These are phyloP conservation scores for Chironomus striatipennis DNA, from an alignment of 1,140 invertebrate genomes.

Conservation along the genomic window DNA sequence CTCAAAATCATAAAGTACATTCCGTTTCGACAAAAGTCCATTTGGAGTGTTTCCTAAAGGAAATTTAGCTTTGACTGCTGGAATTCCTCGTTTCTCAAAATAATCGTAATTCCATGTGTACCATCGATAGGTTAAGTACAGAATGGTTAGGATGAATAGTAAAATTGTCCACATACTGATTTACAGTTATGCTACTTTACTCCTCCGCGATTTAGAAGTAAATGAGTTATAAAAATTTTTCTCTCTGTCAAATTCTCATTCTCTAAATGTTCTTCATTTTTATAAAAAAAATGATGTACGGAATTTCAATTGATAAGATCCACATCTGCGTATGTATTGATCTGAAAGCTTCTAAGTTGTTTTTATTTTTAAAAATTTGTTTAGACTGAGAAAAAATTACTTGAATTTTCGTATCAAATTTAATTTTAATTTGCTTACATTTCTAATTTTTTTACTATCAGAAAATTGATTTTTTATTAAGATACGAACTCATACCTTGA, in stretches of 20 bases:
- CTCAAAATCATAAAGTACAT: constrained; percentile 34
- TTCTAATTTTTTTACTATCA: neutral
- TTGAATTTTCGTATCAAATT: too few relatives aligned
- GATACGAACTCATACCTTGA: too few relatives aligned
- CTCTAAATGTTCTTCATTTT: neutral
- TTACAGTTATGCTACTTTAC: neutral
- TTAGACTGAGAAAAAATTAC: too few relatives aligned
- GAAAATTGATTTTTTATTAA: neutral
- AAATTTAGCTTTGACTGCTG: constrained; percentile 30
- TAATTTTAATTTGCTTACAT: too few relatives aligned
- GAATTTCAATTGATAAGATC: too few relatives aligned
- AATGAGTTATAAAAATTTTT: neutral
- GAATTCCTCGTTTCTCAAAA: constrained; percentile 33
- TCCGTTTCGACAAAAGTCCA: constrained; percentile 26
- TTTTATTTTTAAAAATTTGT: too few relatives aligned
- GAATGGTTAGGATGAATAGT: neutral
- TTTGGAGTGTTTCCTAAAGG: constrained; percentile 32
- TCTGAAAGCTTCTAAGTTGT: too few relatives aligned
- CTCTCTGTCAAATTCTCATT: neutral
- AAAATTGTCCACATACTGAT: neutral
- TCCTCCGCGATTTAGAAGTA: neutral
- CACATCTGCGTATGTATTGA: too few relatives aligned
- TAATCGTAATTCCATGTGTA: constrained; percentile 31
- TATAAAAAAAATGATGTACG: neutral
- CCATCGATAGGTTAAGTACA: constrained; percentile 33